Conservation (phyloP, 1,140 invertebrate genomes). For the Monomorium pharaonis region DNA sequence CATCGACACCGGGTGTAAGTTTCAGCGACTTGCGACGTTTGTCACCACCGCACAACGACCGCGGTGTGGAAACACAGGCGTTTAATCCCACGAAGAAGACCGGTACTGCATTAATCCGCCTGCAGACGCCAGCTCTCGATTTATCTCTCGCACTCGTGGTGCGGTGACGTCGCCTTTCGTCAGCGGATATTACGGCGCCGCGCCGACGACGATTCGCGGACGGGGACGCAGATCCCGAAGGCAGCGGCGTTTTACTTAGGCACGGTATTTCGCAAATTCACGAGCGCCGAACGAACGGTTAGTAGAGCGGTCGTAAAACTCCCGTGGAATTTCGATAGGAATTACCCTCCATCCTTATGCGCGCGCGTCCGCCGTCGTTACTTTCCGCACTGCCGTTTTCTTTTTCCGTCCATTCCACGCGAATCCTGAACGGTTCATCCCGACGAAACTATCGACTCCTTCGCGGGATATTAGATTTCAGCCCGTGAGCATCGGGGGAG, state of each 20-base stretch:
- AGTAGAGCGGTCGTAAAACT: conserved; percentile 53
- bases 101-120: neutral
- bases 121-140: conserved; percentile 30
- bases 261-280: conserved; percentile 57
- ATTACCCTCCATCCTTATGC: conserved; percentile 44
- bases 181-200: conserved; percentile 52
- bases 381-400: conserved; percentile 29
- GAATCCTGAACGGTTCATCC: conserved; percentile 41
- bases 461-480: conserved; percentile 56
- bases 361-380: conserved; percentile 35
- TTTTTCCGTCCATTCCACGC: conserved; percentile 43
- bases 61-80: neutral
- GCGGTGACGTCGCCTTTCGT: conserved; percentile 52
- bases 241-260: conserved; percentile 59
- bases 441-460: conserved; percentile 56
- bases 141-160: conserved; percentile 12
- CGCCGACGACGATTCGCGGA: too few relatives aligned
- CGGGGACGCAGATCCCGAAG: conserved; percentile 25
- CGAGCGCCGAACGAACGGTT: conserved; percentile 62
- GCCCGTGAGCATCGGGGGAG: conserved; percentile 30
- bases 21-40: conserved; percentile 1
- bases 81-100: conserved; percentile 39
- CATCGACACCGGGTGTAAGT: neutral
- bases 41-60: neutral
- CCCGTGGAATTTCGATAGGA: conserved; percentile 60